Base-by-base conservation (phyloP, 1,140 invertebrate genomes). In the Watersipora subatra region DNA sequence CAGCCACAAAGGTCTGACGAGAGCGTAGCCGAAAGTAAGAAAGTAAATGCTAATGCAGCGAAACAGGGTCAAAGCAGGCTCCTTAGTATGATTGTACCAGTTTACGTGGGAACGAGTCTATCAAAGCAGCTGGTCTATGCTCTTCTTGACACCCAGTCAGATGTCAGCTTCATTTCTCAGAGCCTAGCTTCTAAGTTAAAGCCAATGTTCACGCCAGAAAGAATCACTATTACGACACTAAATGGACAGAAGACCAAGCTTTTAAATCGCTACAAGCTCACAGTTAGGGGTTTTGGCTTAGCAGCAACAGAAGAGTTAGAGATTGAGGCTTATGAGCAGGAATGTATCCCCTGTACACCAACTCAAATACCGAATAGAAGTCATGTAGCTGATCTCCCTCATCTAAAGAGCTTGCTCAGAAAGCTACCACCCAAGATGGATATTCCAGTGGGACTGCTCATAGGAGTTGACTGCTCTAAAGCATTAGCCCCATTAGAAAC, bases 401-500 rank as follows among this genome's bases (percentile, higher is more conserved):
- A 28, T 28, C 28, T 62, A 62, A 28, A 25, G 27, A 28, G 22
- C n/a, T n/a, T n/a, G n/a, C n/a, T n/a, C n/a, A n/a, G n/a, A n/a
- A n/a, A n/a, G n/a, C n/a, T n/a, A n/a, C n/a, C n/a, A n/a, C n/a
- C n/a, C n/a, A n/a, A n/a, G n/a, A n/a, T n/a, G n/a, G n/a, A n/a
- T n/a, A n/a, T 27, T 12, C 17, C 26, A 25, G 61, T 62, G 17
- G 28, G 29, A 57, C 46, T 65, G n/a, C 28, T 65, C 12, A 65
- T 65, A 12, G 64, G 64, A 7, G 56, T 61, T 20, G 64, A 65
- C 28, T 7, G 2, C 26, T 19, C 56, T 17, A 25, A 22, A 17
- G 17, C 30, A 17, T 28, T 65, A 12, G 19, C 27, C 2, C 57
- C 64, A 17, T 22, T 61, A 28, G 64, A 65, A 61, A 57, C 61